Evolutionary conservation across 2,113 vertebrate species (phyloP), one percentile per base, ranked within the genome.

Genomic region (Mobula hypostoma): DNA sequence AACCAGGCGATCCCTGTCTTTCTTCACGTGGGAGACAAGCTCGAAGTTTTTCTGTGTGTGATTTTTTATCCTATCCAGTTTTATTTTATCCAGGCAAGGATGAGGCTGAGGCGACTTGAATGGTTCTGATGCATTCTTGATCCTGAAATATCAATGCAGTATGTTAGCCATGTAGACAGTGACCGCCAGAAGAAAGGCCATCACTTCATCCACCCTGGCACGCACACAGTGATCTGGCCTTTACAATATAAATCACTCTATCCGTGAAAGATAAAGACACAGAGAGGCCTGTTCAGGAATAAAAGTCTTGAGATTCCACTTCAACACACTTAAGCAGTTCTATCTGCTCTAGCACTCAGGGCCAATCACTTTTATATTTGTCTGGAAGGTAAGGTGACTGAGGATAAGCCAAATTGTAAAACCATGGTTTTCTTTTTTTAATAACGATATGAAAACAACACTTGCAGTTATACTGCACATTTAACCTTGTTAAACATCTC

Each of bases 51-150:
- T 93, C 91, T 74, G 91, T 1, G 70, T 93, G 9, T 93, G 91
- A 48, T 93, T 93, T 9, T 93, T 93, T 48, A 93, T 74, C 70
- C 14, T 56, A 74, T 93, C 91, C 68, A 93, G 91, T 93, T 93
- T 93, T 40, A 93, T 93, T 93, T 93, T 93, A 72, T 93, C 91
- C 91, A 93, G 36, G 36, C 36, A 74, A 76, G 91, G 91, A 11
- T n/a, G 68, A 29, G 68, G 70, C 8, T 14, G 91, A 40, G 91
- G 40, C 4, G 40, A 74, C 1, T 21, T 48, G 12, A 93, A 74
- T 14, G 70, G 91, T 32, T 74, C 36, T 0, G 91, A 93, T 56
- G 70, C 70, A 29, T 93, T 74, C 91, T 93, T 93, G 74, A 93
- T 93, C 40, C 91, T 93, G 91, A 74, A 93, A 93, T 5, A 76